A percentile compares a stretch with the other conserved stretches of the same genome.
These are phyloP conservation scores for Marasmarcha lunaedactyla DNA, from an alignment of 2,888 invertebrate species.

Conservation along the genomic window DNA sequence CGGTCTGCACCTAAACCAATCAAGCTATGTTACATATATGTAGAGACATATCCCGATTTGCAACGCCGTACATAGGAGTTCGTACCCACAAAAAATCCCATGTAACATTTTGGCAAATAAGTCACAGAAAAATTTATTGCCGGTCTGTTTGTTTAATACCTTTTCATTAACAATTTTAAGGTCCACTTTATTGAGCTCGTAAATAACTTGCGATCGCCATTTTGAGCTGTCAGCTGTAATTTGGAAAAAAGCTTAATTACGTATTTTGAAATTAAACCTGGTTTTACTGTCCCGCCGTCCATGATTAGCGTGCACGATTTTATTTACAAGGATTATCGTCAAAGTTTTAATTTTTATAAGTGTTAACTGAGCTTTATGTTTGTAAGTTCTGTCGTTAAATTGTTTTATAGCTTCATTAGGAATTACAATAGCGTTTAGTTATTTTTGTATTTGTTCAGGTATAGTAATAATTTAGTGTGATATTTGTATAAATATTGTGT, in stretches of 20 bases:
- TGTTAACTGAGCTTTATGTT: neutral
- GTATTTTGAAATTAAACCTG: conserved; percentile 14
- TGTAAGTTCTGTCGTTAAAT: neutral
- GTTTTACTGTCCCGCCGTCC: neutral
- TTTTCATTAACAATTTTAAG: conserved; percentile 71
- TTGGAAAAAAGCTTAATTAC: conserved; percentile 33
- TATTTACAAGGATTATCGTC: neutral
- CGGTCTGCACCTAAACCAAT: too few species aligned
- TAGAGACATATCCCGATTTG: too few species aligned
- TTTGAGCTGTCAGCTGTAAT: conserved; percentile 40
- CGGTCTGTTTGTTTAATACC: conserved; percentile 60
- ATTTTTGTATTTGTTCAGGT: too few species aligned
- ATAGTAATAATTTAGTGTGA: too few species aligned
- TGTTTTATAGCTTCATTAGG: too few species aligned
- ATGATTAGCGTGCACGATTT: neutral
- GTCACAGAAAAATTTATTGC: conserved; percentile 66
- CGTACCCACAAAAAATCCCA: too few species aligned
- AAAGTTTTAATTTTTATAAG: neutral
- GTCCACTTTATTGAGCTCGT: conserved; percentile 67
- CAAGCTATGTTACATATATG: too few species aligned
- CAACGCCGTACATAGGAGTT: too few species aligned
- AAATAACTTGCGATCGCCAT: conserved; percentile 44
- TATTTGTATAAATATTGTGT: too few species aligned
- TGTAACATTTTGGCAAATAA: conserved; percentile 39
- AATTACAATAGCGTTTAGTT: too few species aligned